Evolutionary conservation across 2,113 vertebrate species (phyloP).

Genomic region (Acrocephalus kingi): DNA sequence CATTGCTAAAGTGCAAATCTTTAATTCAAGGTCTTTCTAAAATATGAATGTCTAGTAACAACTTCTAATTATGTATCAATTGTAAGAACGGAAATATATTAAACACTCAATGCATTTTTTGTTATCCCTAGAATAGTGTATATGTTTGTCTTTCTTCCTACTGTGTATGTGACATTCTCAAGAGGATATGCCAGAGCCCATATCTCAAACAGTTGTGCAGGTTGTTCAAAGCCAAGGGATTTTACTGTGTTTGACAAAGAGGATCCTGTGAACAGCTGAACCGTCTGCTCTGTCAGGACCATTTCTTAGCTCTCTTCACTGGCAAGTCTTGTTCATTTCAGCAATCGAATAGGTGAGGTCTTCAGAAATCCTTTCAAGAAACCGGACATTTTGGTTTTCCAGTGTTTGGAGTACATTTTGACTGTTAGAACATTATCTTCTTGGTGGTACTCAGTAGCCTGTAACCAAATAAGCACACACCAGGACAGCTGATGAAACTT

Average conservation of each 20-base stretch:
- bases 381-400: not conserved
- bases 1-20: not conserved
- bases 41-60: not conserved
- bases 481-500: not conserved
- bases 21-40: not conserved
- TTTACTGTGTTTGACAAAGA: not conserved
- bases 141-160: not conserved
- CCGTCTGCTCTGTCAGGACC: not conserved
- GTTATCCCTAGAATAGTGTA: not conserved
- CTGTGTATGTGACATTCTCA: not conserved
- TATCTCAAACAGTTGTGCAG: not conserved
- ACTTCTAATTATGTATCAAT: not conserved
- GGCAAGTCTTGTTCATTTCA: not conserved
- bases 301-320: not conserved
- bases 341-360: not conserved
- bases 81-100: not conserved
- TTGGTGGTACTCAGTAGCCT: not conserved
- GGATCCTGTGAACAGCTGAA: not conserved
- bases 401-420: not conserved
- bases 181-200: not conserved
- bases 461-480: not conserved
- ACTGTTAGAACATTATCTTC: not conserved
- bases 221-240: not conserved
- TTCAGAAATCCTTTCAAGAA: not conserved
- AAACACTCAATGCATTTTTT: not conserved